phyloP scores from a whole-genome alignment of 2,888 invertebrate species.

The Conops quadrifasciatus region DNA sequence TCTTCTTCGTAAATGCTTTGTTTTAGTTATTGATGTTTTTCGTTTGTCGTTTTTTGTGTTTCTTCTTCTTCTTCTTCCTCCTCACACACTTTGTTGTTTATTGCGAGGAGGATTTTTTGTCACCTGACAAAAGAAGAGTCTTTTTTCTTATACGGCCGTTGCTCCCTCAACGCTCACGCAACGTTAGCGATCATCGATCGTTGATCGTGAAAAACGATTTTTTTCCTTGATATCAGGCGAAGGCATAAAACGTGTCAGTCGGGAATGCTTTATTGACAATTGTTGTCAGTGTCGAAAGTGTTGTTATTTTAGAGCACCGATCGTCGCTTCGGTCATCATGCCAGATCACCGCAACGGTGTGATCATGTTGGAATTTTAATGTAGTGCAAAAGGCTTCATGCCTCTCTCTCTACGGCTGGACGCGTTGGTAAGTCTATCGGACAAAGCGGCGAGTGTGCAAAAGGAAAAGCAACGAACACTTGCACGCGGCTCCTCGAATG shows the following conservation, averaged over 20 bases:
- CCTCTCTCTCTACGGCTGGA: no score
- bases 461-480: no score
- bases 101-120: constrained; percentile 42
- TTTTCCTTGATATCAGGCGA: constrained; percentile 23
- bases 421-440: no score
- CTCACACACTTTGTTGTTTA: constrained; percentile 9
- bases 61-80: constrained; percentile 5
- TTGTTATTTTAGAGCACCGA: no score
- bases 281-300: constrained; percentile 3
- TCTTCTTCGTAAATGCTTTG: no score
- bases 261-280: constrained; percentile 31
- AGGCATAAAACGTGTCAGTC: constrained; percentile 30
- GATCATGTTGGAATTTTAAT: constrained; percentile 29
- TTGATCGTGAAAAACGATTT: constrained; percentile 21
- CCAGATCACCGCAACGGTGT: not conserved
- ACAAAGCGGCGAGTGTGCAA: no score
- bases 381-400: not conserved
- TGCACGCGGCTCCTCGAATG: no score
- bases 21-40: constrained; percentile 2
- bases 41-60: constrained; percentile 10
- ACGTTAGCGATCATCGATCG: constrained; percentile 17
- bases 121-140: constrained; percentile 44
- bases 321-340: not conserved
- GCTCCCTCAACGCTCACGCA: not conserved
- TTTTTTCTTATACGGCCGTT: not conserved